These are phyloP conservation scores for Caenorhabditis japonica DNA, from an alignment of 2,888 invertebrate species.

Conservation along the genomic window DNA sequence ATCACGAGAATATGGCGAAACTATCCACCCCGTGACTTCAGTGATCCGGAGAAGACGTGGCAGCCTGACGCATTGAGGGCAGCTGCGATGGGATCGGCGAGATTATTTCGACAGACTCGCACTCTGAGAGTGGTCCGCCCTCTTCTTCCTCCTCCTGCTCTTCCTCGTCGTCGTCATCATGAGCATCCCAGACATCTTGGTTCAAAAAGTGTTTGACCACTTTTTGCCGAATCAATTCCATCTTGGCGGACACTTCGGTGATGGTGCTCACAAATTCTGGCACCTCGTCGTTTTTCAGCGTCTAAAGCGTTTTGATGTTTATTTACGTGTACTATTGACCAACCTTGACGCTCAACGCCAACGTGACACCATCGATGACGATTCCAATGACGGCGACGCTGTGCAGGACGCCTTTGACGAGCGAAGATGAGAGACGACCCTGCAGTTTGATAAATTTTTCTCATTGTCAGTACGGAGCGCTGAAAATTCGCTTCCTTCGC, in stretches of 20 bases:
- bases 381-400: conserved; percentile 62
- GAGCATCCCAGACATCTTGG: conserved; percentile 48
- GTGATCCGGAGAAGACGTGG: too few species aligned
- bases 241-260: conserved; percentile 32
- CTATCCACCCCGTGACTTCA: too few species aligned
- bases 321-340: too few species aligned
- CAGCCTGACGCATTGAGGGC: neutral
- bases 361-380: conserved; percentile 52
- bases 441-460: conserved; percentile 2
- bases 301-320: too few species aligned
- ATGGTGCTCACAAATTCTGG: conserved; percentile 49
- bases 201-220: conserved; percentile 52
- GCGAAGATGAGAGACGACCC: conserved; percentile 58
- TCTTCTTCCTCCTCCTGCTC: neutral
- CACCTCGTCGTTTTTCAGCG: conserved; percentile 24
- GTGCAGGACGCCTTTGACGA: conserved; percentile 60
- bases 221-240: conserved; percentile 55
- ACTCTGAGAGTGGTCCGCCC: neutral
- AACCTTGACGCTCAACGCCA: conserved; percentile 52
- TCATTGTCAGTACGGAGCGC: too few species aligned
- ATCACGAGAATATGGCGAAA: neutral
- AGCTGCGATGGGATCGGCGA: neutral
- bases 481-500: too few species aligned
- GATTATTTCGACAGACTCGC: neutral
- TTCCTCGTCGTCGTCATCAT: conserved; percentile 1